These are phyloP conservation scores for Fragum sueziense DNA, from an alignment of 2,888 invertebrate genomes.

Conservation along the genomic window DNA sequence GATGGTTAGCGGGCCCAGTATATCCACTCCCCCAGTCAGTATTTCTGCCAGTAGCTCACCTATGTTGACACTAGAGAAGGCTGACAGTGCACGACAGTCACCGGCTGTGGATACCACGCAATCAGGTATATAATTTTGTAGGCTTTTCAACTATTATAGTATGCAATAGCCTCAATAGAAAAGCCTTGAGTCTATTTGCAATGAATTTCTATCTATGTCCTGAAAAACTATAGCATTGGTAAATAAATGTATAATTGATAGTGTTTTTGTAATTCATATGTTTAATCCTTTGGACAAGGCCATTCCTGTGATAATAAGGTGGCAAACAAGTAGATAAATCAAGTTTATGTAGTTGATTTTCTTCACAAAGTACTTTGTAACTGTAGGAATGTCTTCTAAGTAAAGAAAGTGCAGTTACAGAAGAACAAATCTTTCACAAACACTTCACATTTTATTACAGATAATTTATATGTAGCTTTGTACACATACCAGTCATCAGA, in stretches of 20 bases:
- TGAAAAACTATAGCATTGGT: too few species aligned
- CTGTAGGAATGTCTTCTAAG: too few species aligned
- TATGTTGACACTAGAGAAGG: slow-evolving; percentile 10
- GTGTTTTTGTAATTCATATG: too few species aligned
- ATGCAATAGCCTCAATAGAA: too few species aligned
- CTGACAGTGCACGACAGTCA: slow-evolving; percentile 34
- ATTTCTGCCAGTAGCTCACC: slow-evolving; percentile 39
- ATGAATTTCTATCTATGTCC: not conserved
- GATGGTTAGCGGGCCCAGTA: slow-evolving; percentile 75
- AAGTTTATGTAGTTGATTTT: too few species aligned
- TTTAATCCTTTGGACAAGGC: too few species aligned
- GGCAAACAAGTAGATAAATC: too few species aligned
- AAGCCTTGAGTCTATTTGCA: not conserved
- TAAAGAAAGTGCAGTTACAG: too few species aligned
- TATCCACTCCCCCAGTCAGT: slow-evolving; percentile 35
- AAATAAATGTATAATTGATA: too few species aligned
- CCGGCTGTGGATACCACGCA: slow-evolving; percentile 51
- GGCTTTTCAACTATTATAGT: not conserved
- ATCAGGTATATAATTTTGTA: slow-evolving; percentile 6
- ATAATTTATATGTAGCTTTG: slow-evolving; percentile 75
- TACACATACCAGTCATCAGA: slow-evolving; percentile 84
- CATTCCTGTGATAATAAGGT: too few species aligned
- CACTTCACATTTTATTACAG: slow-evolving; percentile 64
- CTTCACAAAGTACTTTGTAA: too few species aligned
- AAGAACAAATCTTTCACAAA: too few species aligned